phyloP scores from a whole-genome alignment of 2,113 vertebrate species.

The Helogale parvula region DNA sequence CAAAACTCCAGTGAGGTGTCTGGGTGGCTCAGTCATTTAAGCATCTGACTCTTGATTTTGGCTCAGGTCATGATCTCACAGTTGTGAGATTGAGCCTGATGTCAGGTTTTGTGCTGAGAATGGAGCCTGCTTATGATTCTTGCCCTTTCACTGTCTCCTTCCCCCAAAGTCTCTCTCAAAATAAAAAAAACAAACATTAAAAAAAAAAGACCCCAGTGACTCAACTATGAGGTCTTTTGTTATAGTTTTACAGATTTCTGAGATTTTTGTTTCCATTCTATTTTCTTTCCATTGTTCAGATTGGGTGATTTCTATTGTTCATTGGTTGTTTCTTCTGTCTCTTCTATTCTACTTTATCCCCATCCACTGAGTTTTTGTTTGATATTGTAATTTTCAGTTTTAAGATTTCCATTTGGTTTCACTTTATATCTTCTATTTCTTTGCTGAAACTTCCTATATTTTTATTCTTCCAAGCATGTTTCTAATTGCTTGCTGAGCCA shows the following conservation, averaged over 20 bases:
- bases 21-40: too few species aligned
- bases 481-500: not conserved
- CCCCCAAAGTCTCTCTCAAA: too few species aligned
- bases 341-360: not conserved
- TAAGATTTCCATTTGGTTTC: not conserved
- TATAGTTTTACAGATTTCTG: not conserved
- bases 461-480: not conserved
- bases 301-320: not conserved
- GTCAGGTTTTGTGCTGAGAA: too few species aligned
- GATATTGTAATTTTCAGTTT: not conserved
- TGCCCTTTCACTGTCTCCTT: too few species aligned
- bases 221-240: not conserved
- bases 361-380: not conserved
- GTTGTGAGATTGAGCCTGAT: too few species aligned
- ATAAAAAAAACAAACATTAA: not conserved
- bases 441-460: not conserved
- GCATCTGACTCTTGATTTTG: too few species aligned
- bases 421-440: not conserved
- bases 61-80: too few species aligned
- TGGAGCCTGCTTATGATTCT: too few species aligned
- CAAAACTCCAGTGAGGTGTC: not conserved
- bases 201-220: not conserved
- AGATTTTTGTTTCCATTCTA: not conserved
- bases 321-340: not conserved
- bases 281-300: not conserved